A percentile compares a stretch with the other conserved stretches of the same genome.
Conservation (phyloP, 2,888 invertebrate genomes). For the Rotaria sp. region DNA sequence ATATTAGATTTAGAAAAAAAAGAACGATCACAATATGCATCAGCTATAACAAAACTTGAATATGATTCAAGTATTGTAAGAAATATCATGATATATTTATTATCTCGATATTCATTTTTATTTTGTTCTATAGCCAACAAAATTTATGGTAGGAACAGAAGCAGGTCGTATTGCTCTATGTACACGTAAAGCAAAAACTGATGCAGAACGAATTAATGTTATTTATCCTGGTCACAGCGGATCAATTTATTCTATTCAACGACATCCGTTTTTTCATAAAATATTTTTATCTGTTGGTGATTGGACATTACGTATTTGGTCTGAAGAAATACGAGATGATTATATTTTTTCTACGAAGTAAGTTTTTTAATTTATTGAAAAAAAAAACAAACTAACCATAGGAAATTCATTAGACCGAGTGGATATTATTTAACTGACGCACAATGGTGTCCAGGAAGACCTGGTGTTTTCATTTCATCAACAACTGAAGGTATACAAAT, state of each 20-base stretch:
- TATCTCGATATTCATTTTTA: not conserved
- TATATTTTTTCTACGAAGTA: slow-evolving; percentile 61
- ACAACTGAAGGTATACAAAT: slow-evolving; percentile 72
- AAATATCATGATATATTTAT: not conserved
- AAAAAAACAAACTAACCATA: not conserved
- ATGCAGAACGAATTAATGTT: slow-evolving; percentile 67
- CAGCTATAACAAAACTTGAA: slow-evolving; percentile 69
- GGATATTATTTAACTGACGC: slow-evolving; percentile 63
- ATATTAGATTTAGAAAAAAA: slow-evolving; percentile 66
- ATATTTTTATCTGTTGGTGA: slow-evolving; percentile 89
- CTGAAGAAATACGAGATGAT: slow-evolving; percentile 86
- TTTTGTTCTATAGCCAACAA: slow-evolving; percentile 62
- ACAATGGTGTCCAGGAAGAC: slow-evolving; percentile 75
- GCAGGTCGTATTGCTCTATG: slow-evolving; percentile 63
- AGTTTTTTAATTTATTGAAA: not conserved
- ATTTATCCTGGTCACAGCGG: slow-evolving; percentile 64
- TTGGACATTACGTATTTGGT: slow-evolving; percentile 85
- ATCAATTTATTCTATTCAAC: slow-evolving; percentile 78
- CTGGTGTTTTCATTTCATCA: slow-evolving; percentile 76
- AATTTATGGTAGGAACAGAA: slow-evolving; percentile 71
- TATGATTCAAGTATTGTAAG: slow-evolving; percentile 69
- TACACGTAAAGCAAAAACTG: slow-evolving; percentile 70
- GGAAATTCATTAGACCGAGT: slow-evolving; percentile 28
- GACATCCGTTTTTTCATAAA: slow-evolving; percentile 87
- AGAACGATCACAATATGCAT: slow-evolving; percentile 64